phyloP scores from a whole-genome alignment of 2,113 vertebrate genomes.

The Loxodonta africana region DNA sequence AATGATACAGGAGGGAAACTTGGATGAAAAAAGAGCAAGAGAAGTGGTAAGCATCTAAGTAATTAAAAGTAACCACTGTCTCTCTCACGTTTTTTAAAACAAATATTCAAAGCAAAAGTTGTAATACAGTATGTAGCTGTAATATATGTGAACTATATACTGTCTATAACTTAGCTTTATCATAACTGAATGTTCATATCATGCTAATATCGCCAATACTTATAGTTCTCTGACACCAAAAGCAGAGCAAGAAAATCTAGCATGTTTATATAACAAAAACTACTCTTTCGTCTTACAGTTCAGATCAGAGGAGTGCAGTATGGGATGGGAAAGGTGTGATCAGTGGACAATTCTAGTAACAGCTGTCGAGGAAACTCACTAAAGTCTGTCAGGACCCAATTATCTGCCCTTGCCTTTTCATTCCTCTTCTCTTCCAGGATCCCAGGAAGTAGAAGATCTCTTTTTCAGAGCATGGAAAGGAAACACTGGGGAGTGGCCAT shows the following conservation, averaged over 20 bases:
- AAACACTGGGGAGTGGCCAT: constrained; percentile 51
- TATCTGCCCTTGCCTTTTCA: background rate
- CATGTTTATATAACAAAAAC: background rate
- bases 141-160: background rate
- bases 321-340: background rate
- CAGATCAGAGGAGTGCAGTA: constrained; percentile 31
- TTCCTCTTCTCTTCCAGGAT: background rate
- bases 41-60: background rate
- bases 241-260: background rate
- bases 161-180: background rate
- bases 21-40: background rate
- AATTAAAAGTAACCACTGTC: background rate
- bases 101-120: background rate
- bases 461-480: background rate
- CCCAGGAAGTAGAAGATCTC: background rate
- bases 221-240: background rate
- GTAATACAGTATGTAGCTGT: background rate
- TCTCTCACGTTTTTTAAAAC: background rate
- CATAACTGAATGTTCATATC: background rate
- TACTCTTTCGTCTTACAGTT: constrained; percentile 41
- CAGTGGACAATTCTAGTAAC: background rate
- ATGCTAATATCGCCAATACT: background rate
- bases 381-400: background rate
- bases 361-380: background rate
- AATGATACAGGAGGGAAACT: background rate